Evolutionary conservation across 2,797 vertebrate species (phyloP).

Genomic region (Hylomyscus alleni): DNA sequence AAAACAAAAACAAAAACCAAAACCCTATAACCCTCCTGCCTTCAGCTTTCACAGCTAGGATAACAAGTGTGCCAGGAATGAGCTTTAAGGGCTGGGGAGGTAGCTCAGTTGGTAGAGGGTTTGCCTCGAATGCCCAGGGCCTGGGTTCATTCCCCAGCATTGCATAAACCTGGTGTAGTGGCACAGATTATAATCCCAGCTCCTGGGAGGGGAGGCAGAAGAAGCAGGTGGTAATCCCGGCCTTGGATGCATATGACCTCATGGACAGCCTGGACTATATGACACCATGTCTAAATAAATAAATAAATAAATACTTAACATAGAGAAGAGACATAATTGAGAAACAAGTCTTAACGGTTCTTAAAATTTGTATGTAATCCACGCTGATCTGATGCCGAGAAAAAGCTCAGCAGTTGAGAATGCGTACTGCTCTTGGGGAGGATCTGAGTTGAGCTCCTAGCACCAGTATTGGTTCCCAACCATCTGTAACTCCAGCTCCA

Average conservation of each 20-base stretch:
- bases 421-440: neutral
- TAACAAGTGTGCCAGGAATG: neutral
- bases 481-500: neutral
- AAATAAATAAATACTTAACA: neutral
- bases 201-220: neutral
- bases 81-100: neutral
- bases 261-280: neutral
- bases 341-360: neutral
- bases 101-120: neutral
- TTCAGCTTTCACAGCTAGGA: neutral
- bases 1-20: too few species aligned
- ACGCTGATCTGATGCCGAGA: too few species aligned
- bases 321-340: neutral
- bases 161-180: neutral
- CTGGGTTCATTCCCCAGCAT: neutral
- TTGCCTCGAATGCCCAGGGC: neutral
- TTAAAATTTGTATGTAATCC: neutral
- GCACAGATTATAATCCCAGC: neutral
- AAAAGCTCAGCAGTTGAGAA: neutral
- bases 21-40: neutral
- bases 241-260: neutral
- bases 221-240: too few species aligned
- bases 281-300: neutral
- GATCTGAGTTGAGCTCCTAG: neutral
- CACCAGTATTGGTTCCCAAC: neutral